These are phyloP conservation scores for Campylomormyrus tamandua DNA, from an alignment of 2,113 vertebrate genomes.

Conservation along the genomic window DNA sequence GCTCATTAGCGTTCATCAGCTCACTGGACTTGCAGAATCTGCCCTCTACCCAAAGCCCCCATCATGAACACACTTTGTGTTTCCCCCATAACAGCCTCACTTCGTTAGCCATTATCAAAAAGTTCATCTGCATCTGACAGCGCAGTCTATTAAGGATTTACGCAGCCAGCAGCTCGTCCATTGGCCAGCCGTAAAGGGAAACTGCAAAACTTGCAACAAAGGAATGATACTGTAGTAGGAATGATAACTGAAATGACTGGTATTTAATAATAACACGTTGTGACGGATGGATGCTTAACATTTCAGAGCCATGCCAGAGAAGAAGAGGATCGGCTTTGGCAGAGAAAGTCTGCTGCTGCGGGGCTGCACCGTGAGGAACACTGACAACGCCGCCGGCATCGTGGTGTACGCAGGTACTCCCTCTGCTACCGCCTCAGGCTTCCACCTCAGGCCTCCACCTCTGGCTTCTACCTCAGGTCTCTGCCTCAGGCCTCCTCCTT, in stretches of 20 bases:
- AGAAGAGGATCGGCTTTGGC: slow-evolving; percentile 66
- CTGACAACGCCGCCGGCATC: slow-evolving; percentile 79
- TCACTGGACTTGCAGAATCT: not conserved
- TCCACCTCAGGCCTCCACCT: not conserved
- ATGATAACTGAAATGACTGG: not conserved
- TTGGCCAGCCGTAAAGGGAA: not conserved
- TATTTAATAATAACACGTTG: not conserved
- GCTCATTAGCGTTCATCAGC: not conserved
- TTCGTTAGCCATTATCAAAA: not conserved
- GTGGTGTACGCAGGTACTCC: slow-evolving; percentile 85
- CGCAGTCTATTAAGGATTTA: not conserved
- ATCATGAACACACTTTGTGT: not conserved
- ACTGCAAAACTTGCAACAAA: not conserved
- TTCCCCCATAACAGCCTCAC: not conserved
- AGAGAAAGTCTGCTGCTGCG: slow-evolving; percentile 84
- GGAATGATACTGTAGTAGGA: not conserved
- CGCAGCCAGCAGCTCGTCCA: not conserved
- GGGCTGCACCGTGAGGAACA: slow-evolving; percentile 88
- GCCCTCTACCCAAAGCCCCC: not conserved
- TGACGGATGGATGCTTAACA: not conserved
- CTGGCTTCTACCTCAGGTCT: no score
- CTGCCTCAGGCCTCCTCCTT: no score
- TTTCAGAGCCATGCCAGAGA: slow-evolving; percentile 72
- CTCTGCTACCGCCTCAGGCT: not conserved
- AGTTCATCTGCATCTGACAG: not conserved